Base-by-base conservation (phyloP, 2,113 vertebrate genomes). In the Alligator mississippiensis region DNA sequence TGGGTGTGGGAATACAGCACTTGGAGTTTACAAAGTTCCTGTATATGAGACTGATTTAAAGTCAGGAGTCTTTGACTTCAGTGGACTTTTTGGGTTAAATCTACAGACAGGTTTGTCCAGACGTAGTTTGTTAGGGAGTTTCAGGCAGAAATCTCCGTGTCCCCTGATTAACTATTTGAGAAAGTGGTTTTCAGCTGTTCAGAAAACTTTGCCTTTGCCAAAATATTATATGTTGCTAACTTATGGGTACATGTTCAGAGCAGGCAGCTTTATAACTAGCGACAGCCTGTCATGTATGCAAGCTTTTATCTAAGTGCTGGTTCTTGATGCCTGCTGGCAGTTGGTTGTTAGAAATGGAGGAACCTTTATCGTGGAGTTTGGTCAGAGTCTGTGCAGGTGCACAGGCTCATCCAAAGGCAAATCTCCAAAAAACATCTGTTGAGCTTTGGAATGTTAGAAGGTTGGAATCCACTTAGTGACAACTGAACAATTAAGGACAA, bases 401-500 rank as follows among this genome's bases (percentile, higher is more conserved):
- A 19, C 1, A 1, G 90, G 70, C 94, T 88, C 74, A 5, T 34
- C 9, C 0, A 63, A 64, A 82, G 88, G 68, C 90, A 80, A 47
- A 19, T 30, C 76, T 80, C 82, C 91, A 60, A 74, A 93, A 86
- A 84, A 6, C 92, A 88, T 92, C 93, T 90, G 87, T 54, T 92
- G 82, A 79, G 77, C 92, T 92, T 93, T 82, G 82, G 77, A 78
- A 61, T 86, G 79, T 61, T 60, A 11, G 34, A 84, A 61, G 84
- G 68, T 27, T 79, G 84, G 90, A 97, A 97, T 97, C 95, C 94
- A 61, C 86, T 97, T 95, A 97, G 96, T 96, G 96, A 95, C 96
- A 96, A 83, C 62, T 90, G 84, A 96, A 77, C 90, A 96, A 91
- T 89, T 95, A 81, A 92, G 91, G 90, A 97, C 92, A 98, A 93